Evolutionary conservation across 2,113 vertebrate genomes (phyloP).

Genomic region (Zingel zingel): DNA sequence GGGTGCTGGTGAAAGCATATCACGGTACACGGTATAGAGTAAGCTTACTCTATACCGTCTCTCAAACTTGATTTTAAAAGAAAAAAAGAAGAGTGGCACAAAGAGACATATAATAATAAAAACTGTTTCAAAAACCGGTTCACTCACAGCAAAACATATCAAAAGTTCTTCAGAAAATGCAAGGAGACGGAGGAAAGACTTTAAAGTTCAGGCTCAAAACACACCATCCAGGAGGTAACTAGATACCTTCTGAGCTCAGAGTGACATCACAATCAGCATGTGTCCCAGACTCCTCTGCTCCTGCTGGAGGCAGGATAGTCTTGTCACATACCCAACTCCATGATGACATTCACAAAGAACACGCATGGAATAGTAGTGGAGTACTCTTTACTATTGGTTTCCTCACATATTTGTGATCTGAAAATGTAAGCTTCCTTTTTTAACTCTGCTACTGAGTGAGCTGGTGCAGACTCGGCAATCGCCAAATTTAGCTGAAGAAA

Average conservation of each 20-base stretch:
- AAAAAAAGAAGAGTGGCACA: background rate
- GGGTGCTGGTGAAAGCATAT: background rate
- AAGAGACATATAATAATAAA: slow-evolving; percentile 25
- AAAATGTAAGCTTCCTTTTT: background rate
- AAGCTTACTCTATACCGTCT: background rate
- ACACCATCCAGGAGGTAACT: slow-evolving; percentile 54
- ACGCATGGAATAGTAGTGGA: background rate
- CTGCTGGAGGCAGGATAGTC: slow-evolving; percentile 56
- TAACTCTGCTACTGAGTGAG: background rate
- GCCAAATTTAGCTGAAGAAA: background rate
- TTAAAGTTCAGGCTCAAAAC: slow-evolving; percentile 40
- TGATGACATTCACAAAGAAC: background rate
- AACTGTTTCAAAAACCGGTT: slow-evolving; percentile 11
- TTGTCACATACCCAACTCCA: slow-evolving; percentile 6
- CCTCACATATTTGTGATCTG: background rate
- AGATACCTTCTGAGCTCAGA: slow-evolving; percentile 83
- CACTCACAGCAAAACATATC: slow-evolving; percentile 50
- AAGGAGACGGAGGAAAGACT: background rate
- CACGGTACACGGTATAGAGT: too few species aligned
- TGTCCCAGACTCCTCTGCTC: slow-evolving; percentile 53
- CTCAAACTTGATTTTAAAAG: background rate
- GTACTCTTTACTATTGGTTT: background rate
- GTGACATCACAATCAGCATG: slow-evolving; percentile 66
- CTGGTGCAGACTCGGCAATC: background rate
- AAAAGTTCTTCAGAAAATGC: background rate